Base-by-base conservation (phyloP, 2,888 invertebrate genomes). In the Ommatoiulus sabulosus region DNA sequence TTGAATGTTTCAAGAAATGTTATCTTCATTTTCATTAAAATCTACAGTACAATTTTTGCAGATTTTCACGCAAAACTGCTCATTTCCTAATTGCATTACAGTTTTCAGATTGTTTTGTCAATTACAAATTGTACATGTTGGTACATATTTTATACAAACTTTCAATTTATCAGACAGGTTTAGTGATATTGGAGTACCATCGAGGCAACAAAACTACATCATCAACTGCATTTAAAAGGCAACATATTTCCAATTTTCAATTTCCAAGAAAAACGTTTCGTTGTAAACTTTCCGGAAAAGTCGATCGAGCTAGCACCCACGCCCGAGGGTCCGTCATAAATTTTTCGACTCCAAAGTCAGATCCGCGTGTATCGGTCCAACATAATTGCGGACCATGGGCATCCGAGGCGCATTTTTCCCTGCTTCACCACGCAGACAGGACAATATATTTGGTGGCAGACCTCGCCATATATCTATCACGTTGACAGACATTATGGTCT, bases 401-500 rank as follows among this genome's bases (percentile, higher is more conserved):
- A 24, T 24, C 35, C 80, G 12, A 35, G 80, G 10, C 80, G 35
- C 15, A 8, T 35, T 80, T 80, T 80, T 24, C 35, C 24, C 3
- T 80, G 24, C 24, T 7, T 35, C 12, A 0, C 24, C 80, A 24
- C 12, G 35, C 24, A 35, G 24, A 35, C 24, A 8, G 35, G 24
- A 12, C 24, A 12, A 8, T 72, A 10, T 72, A 72, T 72, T 20
- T 20, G 24, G 0, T 24, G 72, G 24, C 20, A 72, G 72, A 8
- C 72, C 7, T 20, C 72, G 24, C 80, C 10, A 80, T 80, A 80
- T 80, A 80, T 80, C 80, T 80, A 80, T 80, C 80, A 80, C 80
- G 80, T 5, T 80, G 80, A 80, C 80, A 80, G 80, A 80, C 80
- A 80, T 80, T 80, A 80, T 80, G 80, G 80, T 10, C 80, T 35